A percentile compares a stretch with the other conserved stretches of the same genome.
Conservation (phyloP, 1,140 invertebrate genomes). For the Tachypleus tridentatus region DNA sequence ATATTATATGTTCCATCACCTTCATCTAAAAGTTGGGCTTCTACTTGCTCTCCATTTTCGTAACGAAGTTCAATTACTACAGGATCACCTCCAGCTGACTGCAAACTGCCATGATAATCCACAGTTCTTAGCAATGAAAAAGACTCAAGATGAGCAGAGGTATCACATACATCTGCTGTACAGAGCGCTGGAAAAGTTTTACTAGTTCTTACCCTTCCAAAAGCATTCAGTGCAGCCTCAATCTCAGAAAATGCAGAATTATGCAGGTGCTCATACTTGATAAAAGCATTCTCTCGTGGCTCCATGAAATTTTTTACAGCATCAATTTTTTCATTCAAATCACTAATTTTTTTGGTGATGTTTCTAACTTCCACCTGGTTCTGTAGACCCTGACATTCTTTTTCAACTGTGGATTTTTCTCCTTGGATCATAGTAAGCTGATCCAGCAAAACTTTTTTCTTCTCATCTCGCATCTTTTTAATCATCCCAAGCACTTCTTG, state of each 20-base stretch:
- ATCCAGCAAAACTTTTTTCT: slow-evolving; percentile 70
- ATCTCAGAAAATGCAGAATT: slow-evolving; percentile 37
- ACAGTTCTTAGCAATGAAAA: slow-evolving; percentile 54
- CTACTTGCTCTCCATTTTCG: slow-evolving; percentile 22
- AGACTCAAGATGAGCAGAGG: slow-evolving; percentile 50
- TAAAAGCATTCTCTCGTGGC: slow-evolving; percentile 78
- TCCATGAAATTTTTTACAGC: slow-evolving; percentile 65
- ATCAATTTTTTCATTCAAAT: slow-evolving; percentile 73
- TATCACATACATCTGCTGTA: slow-evolving; percentile 29
- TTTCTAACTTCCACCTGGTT: slow-evolving; percentile 77
- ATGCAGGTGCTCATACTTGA: slow-evolving; percentile 61
- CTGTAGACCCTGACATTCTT: slow-evolving; percentile 74
- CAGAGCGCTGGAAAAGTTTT: slow-evolving; percentile 68
- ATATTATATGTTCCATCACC: slow-evolving; percentile 67
- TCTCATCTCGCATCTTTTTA: slow-evolving; percentile 61
- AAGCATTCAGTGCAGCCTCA: slow-evolving; percentile 32
- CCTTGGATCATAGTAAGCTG: slow-evolving; percentile 75
- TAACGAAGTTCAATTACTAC: slow-evolving; percentile 47
- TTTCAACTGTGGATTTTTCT: slow-evolving; percentile 76
- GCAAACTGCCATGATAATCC: slow-evolving; percentile 69
- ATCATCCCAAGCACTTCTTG: slow-evolving; percentile 55
- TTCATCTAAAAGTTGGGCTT: slow-evolving; percentile 51
- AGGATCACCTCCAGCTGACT: slow-evolving; percentile 72
- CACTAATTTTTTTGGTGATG: slow-evolving; percentile 76
- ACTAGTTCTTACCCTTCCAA: slow-evolving; percentile 55